Percentiles rank a stretch among this genome's conserved stretches.
phyloP scores from a whole-genome alignment of 2,888 invertebrate species.

The Philaethria dido region DNA sequence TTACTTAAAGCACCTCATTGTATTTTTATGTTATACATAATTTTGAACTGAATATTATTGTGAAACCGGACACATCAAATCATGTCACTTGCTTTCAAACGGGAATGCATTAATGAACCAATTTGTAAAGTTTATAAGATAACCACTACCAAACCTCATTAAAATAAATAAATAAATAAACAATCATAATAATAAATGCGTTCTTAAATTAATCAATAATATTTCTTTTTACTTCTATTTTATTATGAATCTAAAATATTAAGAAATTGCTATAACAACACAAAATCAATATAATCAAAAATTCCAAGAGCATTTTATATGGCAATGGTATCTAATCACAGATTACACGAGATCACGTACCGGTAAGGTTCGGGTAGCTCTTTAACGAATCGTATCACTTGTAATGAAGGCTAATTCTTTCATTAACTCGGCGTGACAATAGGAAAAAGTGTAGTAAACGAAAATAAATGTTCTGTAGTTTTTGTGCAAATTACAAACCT shows the following conservation, averaged over 20 bases:
- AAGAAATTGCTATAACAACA: background rate
- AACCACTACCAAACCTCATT: too few relatives aligned
- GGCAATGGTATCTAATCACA: conserved; percentile 71
- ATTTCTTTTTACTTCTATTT: background rate
- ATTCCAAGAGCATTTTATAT: conserved; percentile 26
- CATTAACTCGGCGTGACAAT: conserved; percentile 81
- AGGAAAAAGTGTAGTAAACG: conserved; percentile 75
- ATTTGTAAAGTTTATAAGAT: background rate
- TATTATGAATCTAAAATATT: background rate
- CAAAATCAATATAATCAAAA: conserved; percentile 15
- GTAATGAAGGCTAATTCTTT: conserved; percentile 84
- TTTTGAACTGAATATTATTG: too few relatives aligned
- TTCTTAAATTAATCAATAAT: too few relatives aligned
- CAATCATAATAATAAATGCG: too few relatives aligned
- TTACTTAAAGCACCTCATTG: too few relatives aligned
- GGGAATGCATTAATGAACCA: too few relatives aligned
- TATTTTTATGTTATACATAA: too few relatives aligned
- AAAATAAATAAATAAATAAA: too few relatives aligned
- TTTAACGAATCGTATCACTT: conserved; percentile 81
- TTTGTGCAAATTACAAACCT: conserved; percentile 30
- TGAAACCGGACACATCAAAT: too few relatives aligned
- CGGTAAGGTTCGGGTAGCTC: conserved; percentile 80
- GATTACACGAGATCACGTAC: conserved; percentile 61
- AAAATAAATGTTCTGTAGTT: conserved; percentile 62
- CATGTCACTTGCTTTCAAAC: too few relatives aligned